Evolutionary conservation across 2,113 vertebrate genomes (phyloP).

Genomic region (Lampris incognitus): DNA sequence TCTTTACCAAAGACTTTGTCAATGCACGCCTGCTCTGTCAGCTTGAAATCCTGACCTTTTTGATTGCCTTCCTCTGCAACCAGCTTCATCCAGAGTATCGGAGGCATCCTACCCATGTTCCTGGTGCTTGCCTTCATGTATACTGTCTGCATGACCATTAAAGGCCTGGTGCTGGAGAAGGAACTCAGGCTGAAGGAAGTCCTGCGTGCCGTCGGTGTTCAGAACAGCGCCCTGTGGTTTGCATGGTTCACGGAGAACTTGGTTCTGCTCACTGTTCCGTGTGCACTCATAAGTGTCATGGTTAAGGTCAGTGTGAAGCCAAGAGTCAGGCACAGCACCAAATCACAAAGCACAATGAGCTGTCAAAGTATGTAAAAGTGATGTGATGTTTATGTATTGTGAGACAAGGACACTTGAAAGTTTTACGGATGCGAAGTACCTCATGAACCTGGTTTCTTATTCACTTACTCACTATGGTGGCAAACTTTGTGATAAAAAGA

Average conservation of each 20-base stretch:
- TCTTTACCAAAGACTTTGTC: not conserved
- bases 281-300: slow-evolving; percentile 75
- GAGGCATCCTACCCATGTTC: slow-evolving; percentile 80
- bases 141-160: slow-evolving; percentile 74
- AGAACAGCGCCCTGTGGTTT: slow-evolving; percentile 67
- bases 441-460: too few relatives aligned
- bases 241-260: slow-evolving; percentile 69
- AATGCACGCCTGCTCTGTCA: not conserved
- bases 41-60: slow-evolving; percentile 32
- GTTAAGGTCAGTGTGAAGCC: slow-evolving; percentile 79
- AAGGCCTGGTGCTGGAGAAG: slow-evolving; percentile 76
- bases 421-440: not conserved
- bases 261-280: slow-evolving; percentile 70
- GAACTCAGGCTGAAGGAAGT: slow-evolving; percentile 78
- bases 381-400: not conserved
- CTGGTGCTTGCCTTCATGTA: slow-evolving; percentile 79
- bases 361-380: not conserved
- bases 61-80: slow-evolving; percentile 37
- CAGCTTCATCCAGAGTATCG: slow-evolving; percentile 78
- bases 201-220: slow-evolving; percentile 60
- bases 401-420: not conserved
- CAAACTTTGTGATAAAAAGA: too few relatives aligned
- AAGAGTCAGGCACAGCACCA: not conserved
- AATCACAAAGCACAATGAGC: slow-evolving; percentile 59
- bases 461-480: too few relatives aligned